Conservation (phyloP, 2,888 invertebrate genomes). For the Tetropium fuscum region DNA sequence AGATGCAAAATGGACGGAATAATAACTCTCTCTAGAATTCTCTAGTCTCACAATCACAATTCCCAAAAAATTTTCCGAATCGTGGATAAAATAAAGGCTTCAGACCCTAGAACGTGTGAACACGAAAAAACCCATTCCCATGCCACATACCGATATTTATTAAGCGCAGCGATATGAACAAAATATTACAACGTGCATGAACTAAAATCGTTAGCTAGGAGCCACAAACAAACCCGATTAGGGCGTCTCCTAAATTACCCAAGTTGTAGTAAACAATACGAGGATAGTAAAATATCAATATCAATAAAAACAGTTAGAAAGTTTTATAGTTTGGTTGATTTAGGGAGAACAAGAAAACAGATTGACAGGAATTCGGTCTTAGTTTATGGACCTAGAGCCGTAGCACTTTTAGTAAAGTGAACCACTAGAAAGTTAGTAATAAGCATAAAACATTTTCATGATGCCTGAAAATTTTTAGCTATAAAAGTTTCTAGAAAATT, state of each 20-base stretch:
- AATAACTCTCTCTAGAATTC: no score
- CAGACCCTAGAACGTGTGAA: no score
- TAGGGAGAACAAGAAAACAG: constrained; percentile 20
- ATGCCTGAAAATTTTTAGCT: constrained; percentile 11
- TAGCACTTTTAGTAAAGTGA: constrained; percentile 15
- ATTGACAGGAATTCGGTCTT: constrained; percentile 14
- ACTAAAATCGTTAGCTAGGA: no score
- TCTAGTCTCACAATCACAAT: no score
- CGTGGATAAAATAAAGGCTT: no score
- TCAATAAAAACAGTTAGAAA: constrained; percentile 19
- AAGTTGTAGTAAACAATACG: constrained; percentile 12
- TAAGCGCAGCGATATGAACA: no score
- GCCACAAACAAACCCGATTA: no score
- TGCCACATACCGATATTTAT: no score
- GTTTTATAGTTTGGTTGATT: constrained; percentile 15
- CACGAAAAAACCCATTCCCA: no score
- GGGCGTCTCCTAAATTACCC: constrained; percentile 6
- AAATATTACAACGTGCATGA: no score
- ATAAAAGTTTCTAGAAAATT: constrained; percentile 15
- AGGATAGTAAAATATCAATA: constrained; percentile 17
- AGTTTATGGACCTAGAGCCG: constrained; percentile 13
- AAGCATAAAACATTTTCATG: constrained; percentile 8
- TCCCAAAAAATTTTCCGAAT: no score
- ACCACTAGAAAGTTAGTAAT: not conserved
- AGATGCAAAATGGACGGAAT: no score